Conservation (phyloP, 2,113 vertebrate species). For the Oryzias curvinotus region DNA sequence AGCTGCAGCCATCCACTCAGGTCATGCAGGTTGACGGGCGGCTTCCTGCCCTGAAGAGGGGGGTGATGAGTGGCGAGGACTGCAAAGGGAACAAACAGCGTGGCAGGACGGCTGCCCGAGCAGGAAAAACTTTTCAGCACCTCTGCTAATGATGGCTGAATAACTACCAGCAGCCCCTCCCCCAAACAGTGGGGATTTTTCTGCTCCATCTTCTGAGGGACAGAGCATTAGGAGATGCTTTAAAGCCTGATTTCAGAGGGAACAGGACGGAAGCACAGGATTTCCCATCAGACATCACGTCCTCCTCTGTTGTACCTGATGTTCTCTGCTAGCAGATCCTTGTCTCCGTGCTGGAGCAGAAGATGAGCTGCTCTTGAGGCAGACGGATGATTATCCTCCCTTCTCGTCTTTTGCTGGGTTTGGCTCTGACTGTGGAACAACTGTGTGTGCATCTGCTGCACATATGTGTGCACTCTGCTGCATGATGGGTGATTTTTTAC, state of each 20-base stretch:
- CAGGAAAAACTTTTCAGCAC: conserved; percentile 75
- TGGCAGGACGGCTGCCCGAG: conserved; percentile 54
- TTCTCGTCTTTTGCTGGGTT: conserved; percentile 46
- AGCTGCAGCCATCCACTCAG: conserved; percentile 11
- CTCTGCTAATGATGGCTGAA: conserved; percentile 67
- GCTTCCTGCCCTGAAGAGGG: conserved; percentile 53
- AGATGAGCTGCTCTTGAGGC: conserved; percentile 64
- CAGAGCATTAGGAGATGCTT: conserved; percentile 22
- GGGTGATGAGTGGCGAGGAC: conserved; percentile 63
- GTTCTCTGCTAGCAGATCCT: conserved; percentile 52
- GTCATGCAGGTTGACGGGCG: conserved; percentile 37
- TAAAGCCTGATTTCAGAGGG: conserved; percentile 27
- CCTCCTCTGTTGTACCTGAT: conserved; percentile 45
- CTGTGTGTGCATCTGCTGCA: conserved; percentile 19
- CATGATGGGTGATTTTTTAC: conserved; percentile 5
- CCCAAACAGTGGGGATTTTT: conserved; percentile 1
- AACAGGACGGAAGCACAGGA: neutral
- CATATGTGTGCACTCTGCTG: conserved; percentile 13
- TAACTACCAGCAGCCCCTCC: conserved; percentile 28
- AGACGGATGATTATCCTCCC: conserved; percentile 65
- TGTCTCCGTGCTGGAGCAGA: conserved; percentile 60
- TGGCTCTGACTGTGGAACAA: conserved; percentile 13
- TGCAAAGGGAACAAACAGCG: conserved; percentile 61
- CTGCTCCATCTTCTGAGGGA: conserved; percentile 10
- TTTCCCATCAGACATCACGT: conserved; percentile 44